Evolutionary conservation across 2,797 vertebrate species (phyloP), one percentile per base, ranked within the genome.

Genomic region (Esox lucius): DNA sequence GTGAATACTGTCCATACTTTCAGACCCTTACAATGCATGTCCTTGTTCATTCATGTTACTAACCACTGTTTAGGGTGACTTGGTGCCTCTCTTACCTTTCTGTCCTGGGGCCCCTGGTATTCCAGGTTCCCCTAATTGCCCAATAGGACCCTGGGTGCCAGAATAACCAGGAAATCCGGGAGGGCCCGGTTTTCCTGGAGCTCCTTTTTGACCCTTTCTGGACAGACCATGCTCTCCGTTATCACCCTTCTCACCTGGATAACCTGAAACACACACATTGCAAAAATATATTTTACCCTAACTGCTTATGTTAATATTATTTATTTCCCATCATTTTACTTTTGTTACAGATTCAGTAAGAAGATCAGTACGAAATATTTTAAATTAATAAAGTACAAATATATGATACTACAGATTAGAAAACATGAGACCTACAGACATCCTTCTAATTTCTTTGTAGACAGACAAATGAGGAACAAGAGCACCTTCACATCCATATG

Each of bases 191-290:
- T 85, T 87, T 17, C 93, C 93, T 11, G 0, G 0, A 9, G 59
- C 16, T 15, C 93, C 93, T 80, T 77, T 81, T 39, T 15, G 72
- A 24, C 93, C 90, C 59, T 26, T 12, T 53, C 80, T 86, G 67
- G 85, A 66, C 49, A 12, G 13, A 16, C 92, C 92, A 0, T 9
- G 5, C 5, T 19, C 61, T 8, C 93, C 93, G 0, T 9, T 6
- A 0, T 68, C 80, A 22, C 93, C 93, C 65, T 91, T 93, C 49
- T 87, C 78, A n/a, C 93, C 93, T 5, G 0, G 0, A 72, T 4
- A 83, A 46, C 93, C 93, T 94, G 71, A 78, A 64, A 70, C 9
- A 77, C 5, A 65, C 70, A 74, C 11, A 64, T 35, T 2, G 26
- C 17, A 11, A 51, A 13, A 3, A 42, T 28, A 17, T n/a, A 35